Evolutionary conservation across 92 coral and sea anemone genomes (phyloP).

Genomic region (Umimayanthus chanpuru): DNA sequence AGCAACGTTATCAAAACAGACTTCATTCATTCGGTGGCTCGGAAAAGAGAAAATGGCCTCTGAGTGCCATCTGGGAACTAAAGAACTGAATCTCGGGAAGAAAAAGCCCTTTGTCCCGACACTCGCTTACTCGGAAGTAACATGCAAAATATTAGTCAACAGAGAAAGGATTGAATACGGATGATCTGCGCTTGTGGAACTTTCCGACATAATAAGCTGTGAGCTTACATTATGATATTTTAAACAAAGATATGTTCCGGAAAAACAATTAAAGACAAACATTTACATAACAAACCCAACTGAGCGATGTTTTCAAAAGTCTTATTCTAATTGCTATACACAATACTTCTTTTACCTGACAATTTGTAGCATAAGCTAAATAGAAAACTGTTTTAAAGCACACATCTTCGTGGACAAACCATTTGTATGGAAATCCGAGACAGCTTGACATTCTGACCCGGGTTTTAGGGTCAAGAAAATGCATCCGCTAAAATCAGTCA

Average conservation of each 20-base stretch:
- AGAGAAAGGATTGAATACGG: not conserved
- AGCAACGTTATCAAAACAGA: constrained; percentile 13
- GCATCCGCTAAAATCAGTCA: not conserved
- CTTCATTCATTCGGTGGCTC: not conserved
- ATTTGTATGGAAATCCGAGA: constrained; percentile 25
- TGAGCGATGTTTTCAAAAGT: not conserved
- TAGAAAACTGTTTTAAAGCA: constrained; percentile 20
- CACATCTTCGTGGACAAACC: not conserved
- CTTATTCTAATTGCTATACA: not conserved
- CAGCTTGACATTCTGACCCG: constrained; percentile 8
- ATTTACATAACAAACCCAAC: constrained; percentile 30
- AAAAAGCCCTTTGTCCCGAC: not conserved
- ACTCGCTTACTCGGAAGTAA: constrained; percentile 3
- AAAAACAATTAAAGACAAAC: constrained; percentile 10
- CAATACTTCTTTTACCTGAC: constrained; percentile 27
- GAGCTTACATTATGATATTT: constrained; percentile 14
- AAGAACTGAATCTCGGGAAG: not conserved
- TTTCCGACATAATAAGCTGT: constrained; percentile 4
- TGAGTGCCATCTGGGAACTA: constrained; percentile 15
- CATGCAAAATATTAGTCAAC: not conserved
- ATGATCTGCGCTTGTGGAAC: constrained; percentile 17
- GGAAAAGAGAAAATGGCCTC: constrained; percentile 2
- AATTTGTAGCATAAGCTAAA: constrained; percentile 4
- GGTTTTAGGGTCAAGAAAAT: not conserved
- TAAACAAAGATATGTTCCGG: constrained; percentile 22